These are phyloP conservation scores for Phalanger gymnotis DNA, from an alignment of 2,797 vertebrate genomes.

Conservation along the genomic window DNA sequence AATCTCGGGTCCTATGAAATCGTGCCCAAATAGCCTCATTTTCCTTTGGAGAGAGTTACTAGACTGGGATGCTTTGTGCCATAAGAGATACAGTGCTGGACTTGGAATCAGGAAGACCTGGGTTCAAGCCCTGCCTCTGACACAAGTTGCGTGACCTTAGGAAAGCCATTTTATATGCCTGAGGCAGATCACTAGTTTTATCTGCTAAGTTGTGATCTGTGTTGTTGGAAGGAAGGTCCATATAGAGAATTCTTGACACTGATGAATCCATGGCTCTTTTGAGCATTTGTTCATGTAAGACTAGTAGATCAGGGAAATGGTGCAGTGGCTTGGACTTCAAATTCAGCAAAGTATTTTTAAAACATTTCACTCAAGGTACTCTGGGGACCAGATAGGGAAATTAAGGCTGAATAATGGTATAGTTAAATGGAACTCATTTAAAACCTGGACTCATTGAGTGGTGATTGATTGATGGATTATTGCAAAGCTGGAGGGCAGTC, in stretches of 20 bases:
- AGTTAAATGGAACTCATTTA: not conserved
- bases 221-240: not conserved
- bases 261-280: not conserved
- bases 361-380: not conserved
- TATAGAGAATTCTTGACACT: not conserved
- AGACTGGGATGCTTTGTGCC: not conserved
- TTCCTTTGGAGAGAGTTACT: not conserved
- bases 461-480: constrained; percentile 64
- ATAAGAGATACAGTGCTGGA: not conserved
- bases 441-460: constrained; percentile 12
- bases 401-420: not conserved
- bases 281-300: not conserved
- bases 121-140: not conserved
- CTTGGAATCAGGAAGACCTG: not conserved
- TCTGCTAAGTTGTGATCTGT: not conserved
- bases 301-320: not conserved
- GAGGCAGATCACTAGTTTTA: not conserved
- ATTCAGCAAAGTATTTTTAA: not conserved
- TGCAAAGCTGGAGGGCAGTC: constrained; percentile 2
- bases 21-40: not conserved
- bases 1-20: not conserved
- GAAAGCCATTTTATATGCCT: not conserved
- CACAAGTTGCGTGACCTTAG: not conserved
- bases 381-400: not conserved
- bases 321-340: not conserved